These are phyloP conservation scores for Pristionchus pacificus DNA, from an alignment of 1,140 invertebrate genomes.

Conservation along the genomic window DNA sequence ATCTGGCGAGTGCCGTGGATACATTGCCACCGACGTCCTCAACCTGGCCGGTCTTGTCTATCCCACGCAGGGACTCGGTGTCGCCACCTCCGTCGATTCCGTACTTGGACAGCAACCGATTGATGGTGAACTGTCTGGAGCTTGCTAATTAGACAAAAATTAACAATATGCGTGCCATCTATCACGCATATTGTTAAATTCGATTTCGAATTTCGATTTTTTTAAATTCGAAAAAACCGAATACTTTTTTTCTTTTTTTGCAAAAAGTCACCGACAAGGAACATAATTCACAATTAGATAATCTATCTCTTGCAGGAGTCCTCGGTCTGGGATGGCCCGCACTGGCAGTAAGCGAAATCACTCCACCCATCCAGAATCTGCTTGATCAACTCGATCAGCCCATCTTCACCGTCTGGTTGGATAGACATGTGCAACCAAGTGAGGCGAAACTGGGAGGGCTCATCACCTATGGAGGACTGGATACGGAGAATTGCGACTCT, in stretches of 20 bases:
- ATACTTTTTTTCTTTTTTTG: too few species aligned
- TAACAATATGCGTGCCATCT: too few species aligned
- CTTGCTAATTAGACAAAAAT: too few species aligned
- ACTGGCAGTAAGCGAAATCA: slow-evolving; percentile 34
- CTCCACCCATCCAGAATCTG: slow-evolving; percentile 34
- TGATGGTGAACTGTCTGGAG: too few species aligned
- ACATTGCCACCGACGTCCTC: slow-evolving; percentile 23
- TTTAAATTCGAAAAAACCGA: too few species aligned
- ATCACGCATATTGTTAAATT: too few species aligned
- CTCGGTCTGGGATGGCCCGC: slow-evolving; percentile 32
- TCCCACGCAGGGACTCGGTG: slow-evolving; percentile 18
- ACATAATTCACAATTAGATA: too few species aligned
- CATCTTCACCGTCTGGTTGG: slow-evolving; percentile 36
- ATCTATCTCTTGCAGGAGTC: too few species aligned
- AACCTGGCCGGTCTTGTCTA: slow-evolving; percentile 7
- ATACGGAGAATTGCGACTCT: slow-evolving; percentile 30
- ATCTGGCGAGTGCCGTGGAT: slow-evolving; percentile 26
- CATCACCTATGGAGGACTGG: too few species aligned
- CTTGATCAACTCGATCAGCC: slow-evolving; percentile 29
- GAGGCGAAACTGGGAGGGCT: slow-evolving; percentile 16
- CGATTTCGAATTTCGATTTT: too few species aligned
- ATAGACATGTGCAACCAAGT: slow-evolving; percentile 22
- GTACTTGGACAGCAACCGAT: slow-evolving; percentile 32
- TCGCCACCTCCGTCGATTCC: slow-evolving; percentile 13
- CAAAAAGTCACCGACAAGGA: too few species aligned